Conservation (phyloP, 2,888 invertebrate species). For the Gisinianus flammeolus region DNA sequence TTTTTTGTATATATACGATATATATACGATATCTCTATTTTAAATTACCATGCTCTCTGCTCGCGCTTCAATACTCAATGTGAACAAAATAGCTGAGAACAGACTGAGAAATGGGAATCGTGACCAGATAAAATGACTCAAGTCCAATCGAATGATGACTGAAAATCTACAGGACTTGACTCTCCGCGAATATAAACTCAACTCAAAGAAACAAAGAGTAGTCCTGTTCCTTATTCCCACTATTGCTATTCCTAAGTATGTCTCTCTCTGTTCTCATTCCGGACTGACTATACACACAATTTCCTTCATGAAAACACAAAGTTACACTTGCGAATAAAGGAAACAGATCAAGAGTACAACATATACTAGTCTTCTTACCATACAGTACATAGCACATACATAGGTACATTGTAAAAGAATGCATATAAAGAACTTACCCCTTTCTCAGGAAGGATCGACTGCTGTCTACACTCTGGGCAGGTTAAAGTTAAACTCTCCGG, state of each 20-base stretch:
- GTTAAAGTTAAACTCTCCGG: slow-evolving; percentile 64
- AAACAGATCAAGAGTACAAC: no score
- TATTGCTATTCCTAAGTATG: no score
- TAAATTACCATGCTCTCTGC: neutral
- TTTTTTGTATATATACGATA: no score
- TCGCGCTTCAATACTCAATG: neutral
- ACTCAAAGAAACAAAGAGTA: no score
- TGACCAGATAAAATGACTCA: slow-evolving; percentile 27
- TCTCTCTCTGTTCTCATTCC: neutral
- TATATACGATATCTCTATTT: no score
- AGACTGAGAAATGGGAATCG: slow-evolving; percentile 39
- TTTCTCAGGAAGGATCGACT: slow-evolving; percentile 64
- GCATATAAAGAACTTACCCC: slow-evolving; percentile 60
- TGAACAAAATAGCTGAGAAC: slow-evolving; percentile 4
- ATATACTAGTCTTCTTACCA: no score
- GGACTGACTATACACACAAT: no score
- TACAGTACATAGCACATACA: neutral
- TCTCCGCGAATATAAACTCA: no score
- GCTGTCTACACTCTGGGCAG: slow-evolving; percentile 65
- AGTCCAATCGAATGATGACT: slow-evolving; percentile 16
- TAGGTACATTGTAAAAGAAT: neutral
- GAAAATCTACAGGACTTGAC: neutral
- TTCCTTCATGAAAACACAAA: no score
- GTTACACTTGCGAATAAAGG: no score
- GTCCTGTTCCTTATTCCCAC: no score